Percentiles rank a stretch among this genome's conserved stretches.
phyloP scores from a whole-genome alignment of 2,113 vertebrate genomes.

The Eonycteris spelaea region DNA sequence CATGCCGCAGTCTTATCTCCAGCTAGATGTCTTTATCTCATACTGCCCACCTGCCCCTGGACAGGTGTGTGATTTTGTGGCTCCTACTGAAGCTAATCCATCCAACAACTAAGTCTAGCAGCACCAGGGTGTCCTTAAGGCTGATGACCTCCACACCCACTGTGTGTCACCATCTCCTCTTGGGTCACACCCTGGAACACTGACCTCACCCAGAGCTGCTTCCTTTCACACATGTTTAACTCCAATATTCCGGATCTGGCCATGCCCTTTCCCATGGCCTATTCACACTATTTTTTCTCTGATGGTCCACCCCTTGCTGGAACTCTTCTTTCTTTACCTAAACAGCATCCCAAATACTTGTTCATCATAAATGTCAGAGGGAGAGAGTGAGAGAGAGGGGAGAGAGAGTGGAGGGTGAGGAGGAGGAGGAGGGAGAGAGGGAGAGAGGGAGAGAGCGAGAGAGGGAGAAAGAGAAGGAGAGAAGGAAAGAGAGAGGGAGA shows the following conservation, averaged over 20 bases:
- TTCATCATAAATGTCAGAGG: neutral
- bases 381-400: no score
- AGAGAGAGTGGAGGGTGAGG: no score
- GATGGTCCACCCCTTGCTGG: neutral
- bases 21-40: neutral
- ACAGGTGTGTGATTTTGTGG: neutral
- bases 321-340: neutral
- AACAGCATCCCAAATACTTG: neutral
- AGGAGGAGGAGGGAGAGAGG: no score
- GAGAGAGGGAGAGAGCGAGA: no score
- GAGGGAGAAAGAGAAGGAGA: no score
- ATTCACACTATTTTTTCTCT: neutral
- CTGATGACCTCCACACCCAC: neutral
- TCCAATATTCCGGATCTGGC: neutral
- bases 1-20: neutral
- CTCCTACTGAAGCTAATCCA: neutral
- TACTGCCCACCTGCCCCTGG: neutral
- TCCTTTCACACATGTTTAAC: neutral
- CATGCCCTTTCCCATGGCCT: neutral
- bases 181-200: neutral
- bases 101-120: neutral
- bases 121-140: neutral
- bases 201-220: slow-evolving; percentile 1
- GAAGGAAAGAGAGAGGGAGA: no score
- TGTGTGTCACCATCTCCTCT: rapidly evolving